phyloP scores from a whole-genome alignment of 2,797 vertebrate species.

The Acrossocheilus wenchowensis region DNA sequence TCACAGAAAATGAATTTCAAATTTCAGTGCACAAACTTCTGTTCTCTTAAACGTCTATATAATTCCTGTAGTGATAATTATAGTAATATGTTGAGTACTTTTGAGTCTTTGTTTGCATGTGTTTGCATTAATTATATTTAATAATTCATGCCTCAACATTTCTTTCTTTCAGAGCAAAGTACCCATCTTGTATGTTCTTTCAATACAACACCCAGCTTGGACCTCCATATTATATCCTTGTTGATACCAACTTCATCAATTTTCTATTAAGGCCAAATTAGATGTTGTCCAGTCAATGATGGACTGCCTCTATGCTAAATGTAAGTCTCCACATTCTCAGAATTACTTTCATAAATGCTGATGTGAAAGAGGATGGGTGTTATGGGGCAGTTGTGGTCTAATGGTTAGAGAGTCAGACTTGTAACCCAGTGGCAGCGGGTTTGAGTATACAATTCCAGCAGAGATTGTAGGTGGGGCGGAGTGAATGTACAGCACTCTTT shows the following conservation, averaged over 20 bases:
- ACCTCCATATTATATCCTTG: conserved; percentile 93
- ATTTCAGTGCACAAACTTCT: no score
- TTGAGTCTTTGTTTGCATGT: background rate
- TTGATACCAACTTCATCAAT: conserved; percentile 99
- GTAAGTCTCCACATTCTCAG: conserved; percentile 76
- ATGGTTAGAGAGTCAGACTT: background rate
- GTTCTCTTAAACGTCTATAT: no score
- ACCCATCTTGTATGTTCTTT: conserved; percentile 97
- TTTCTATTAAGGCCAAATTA: conserved; percentile 97
- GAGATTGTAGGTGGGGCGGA: no score
- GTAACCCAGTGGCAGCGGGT: background rate
- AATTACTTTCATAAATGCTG: background rate
- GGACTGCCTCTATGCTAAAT: conserved; percentile 98
- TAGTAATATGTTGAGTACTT: background rate
- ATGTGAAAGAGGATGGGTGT: background rate
- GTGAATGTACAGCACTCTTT: background rate
- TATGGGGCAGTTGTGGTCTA: background rate
- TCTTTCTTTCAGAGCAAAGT: conserved; percentile 81
- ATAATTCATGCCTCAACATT: background rate
- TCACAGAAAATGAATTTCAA: no score
- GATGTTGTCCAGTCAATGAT: conserved; percentile 99
- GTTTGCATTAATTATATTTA: background rate
- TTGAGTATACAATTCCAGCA: no score
- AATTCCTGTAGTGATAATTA: background rate
- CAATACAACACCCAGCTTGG: conserved; percentile 98